Base-by-base conservation (phyloP, 1,140 invertebrate species). In the Trachymyrmex septentrionalis region DNA sequence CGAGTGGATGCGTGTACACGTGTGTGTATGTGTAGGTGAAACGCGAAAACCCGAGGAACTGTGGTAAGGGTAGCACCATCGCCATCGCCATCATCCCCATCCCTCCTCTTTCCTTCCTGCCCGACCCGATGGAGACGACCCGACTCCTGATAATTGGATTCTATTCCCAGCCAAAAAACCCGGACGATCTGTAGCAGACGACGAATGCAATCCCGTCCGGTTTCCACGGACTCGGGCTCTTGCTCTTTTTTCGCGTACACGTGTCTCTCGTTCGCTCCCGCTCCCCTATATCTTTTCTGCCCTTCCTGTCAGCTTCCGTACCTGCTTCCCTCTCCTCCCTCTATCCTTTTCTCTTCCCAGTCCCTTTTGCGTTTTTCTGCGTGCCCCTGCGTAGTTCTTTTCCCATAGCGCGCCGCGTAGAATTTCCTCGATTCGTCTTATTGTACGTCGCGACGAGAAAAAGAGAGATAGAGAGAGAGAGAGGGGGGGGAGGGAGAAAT, bases 341-440 rank as follows among this genome's bases (percentile, higher is more conserved):
- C 48, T 27, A 12, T 53, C 30, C 27, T 63, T 27, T 38, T 24
- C 21, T 50, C 66, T 48, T 53, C 71, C 53, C 38, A 38, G 7
- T 57, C 77, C 64, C 7, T 57, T n/a, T 55, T 14, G 72, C 87
- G 85, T 88, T 93, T 93, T 91, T 91, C 87, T 89, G 87, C 86
- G 75, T 91, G 66, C 75, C 81, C 82, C n/a, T n/a, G n/a, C 89
- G 71, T 80, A 72, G 71, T 77, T 55, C 77, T 84, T 87, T 80
- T 93, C 92, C 92, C 92, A 93, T 93, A 92, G 91, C 88, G 38
- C 82, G 86, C 69, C 82, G 76, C n/a, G 88, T 87, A 89, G 90
- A 91, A 92, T 93, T 93, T 92, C 87, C 89, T 82, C 81, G 78
- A 92, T 88, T 92, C 88, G 63, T 92, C 91, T 92, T 92, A 91